Evolutionary conservation across 2,797 vertebrate species (phyloP).

Genomic region (Sternarchorhynchus goeldii): DNA sequence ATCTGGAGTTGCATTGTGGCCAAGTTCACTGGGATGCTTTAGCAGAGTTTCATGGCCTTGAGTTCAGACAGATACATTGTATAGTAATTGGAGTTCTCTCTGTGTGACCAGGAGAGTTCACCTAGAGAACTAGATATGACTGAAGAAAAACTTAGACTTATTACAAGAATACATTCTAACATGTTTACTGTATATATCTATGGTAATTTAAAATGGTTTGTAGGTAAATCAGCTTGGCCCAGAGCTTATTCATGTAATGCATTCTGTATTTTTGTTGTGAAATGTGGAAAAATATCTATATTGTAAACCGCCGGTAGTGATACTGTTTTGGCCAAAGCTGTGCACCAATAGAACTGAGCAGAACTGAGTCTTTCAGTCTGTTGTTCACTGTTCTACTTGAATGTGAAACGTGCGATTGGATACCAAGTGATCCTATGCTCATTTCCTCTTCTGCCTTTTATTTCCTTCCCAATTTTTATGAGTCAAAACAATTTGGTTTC

Average conservation of each 20-base stretch:
- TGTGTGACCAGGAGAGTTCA: neutral
- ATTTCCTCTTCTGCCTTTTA: neutral
- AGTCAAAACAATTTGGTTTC: neutral
- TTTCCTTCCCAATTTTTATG: neutral
- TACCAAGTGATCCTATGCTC: neutral
- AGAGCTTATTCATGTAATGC: neutral
- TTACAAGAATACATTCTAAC: no score
- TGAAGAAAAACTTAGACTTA: no score
- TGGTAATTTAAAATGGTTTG: no score
- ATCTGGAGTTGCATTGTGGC: neutral
- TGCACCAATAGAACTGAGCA: no score
- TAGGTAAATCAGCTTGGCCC: no score
- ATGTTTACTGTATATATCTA: no score
- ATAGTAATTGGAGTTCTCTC: neutral
- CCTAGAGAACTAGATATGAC: neutral
- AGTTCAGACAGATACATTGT: conserved; percentile 2
- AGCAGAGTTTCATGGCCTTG: conserved; percentile 2
- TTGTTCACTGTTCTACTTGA: no score
- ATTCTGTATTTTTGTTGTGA: neutral
- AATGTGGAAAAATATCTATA: no score
- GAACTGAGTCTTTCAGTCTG: no score
- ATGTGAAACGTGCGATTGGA: no score
- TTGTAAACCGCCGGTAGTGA: no score
- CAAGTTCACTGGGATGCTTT: conserved; percentile 10
- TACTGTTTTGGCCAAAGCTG: no score